phyloP scores from a whole-genome alignment of 2,888 invertebrate species.

The Heliconius sara region DNA sequence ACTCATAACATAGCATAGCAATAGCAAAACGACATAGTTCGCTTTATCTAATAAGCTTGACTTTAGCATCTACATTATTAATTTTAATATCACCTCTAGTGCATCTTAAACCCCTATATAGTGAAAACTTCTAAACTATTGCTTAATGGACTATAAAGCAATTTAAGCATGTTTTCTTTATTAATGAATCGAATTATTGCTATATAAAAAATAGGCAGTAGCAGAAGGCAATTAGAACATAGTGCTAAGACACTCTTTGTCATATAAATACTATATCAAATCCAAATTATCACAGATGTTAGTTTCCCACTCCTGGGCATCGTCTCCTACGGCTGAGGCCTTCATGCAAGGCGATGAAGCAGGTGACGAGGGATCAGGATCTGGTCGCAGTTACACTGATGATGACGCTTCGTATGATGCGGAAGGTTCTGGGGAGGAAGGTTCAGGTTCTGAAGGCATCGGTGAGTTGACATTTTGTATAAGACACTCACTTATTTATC shows the following conservation, averaged over 20 bases:
- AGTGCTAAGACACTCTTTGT: background rate
- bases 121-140: background rate
- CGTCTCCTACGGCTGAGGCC: conserved; percentile 68
- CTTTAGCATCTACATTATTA: background rate
- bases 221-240: no score
- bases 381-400: conserved; percentile 79
- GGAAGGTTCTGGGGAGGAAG: conserved; percentile 77
- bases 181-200: background rate
- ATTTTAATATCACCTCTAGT: background rate
- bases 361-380: conserved; percentile 84
- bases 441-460: conserved; percentile 68
- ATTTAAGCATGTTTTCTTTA: background rate
- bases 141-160: background rate
- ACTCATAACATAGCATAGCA: no score
- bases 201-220: background rate
- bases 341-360: conserved; percentile 86
- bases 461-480: conserved; percentile 55
- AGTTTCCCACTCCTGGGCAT: conserved; percentile 67
- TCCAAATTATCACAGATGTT: conserved; percentile 61
- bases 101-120: background rate
- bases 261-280: background rate
- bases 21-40: background rate
- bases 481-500: background rate
- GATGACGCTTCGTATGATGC: conserved; percentile 81
- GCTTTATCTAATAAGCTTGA: background rate